Evolutionary conservation across 2,113 vertebrate genomes (phyloP), one percentile per base, ranked within the genome.

Genomic region (Myocastor coypus): DNA sequence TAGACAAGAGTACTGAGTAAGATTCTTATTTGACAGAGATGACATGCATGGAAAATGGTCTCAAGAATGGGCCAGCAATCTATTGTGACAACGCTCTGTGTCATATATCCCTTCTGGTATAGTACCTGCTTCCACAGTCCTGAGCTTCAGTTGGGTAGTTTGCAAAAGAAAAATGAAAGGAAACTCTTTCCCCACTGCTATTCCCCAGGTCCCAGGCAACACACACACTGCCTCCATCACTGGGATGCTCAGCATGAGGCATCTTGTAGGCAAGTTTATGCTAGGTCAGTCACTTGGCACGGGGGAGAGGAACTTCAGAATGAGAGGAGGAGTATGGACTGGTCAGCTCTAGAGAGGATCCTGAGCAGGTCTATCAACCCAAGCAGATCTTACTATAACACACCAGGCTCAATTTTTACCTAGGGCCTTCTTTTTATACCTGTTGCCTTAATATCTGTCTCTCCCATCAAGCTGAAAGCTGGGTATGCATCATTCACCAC

Each of bases 111-210:
- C 40, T 77, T 77, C 73, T 46, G 40, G 9, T 24, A 16, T 22
- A 24, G 73, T 28, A 26, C 46, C 46, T 42, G 59, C 12, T 0
- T 4, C 30, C 4, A 1, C 0, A 6, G 14, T 8, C 61, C 22
- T 57, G 59, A 11, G 1, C 52, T 50, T 63, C 16, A 32, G 57
- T 17, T 26, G 8, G 0, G 0, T 4, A 14, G 28, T 37, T 82
- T 52, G 75, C 63, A 61, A 9, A n/a, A 26, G 24, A 37, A 34
- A 85, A 81, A 83, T 12, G 26, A 37, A 71, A 93, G 7, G 7
- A 2, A 0, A 22, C 3, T 13, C 2, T 84, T 75, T 59, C 19
- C 4, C 3, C 40, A 5, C 11, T 75, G 66, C 12, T 59, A 55
- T 2, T 42, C 37, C 63, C 13, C 11, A 32, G 77, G 10, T 32